Evolutionary conservation across 2,888 invertebrate genomes (phyloP), one percentile per base, ranked within the genome.

Genomic region (Aradus depressus): DNA sequence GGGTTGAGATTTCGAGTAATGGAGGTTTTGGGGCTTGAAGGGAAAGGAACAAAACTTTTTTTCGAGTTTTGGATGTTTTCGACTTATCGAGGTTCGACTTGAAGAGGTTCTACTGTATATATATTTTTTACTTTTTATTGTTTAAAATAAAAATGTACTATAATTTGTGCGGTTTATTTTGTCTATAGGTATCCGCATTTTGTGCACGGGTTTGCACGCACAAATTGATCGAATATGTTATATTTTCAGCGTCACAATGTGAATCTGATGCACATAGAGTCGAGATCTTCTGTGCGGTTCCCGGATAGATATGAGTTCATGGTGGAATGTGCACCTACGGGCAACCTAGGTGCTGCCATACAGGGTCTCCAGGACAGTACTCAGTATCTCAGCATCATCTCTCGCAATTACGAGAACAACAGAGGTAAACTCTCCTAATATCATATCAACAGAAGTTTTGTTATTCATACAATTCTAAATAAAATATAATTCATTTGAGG

Each of bases 201-300:
- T 34, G 14, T 34, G 18, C 14, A 34, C 8, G 12, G 10, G 34
- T 14, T 4, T 18, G 34, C 8, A 4, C 16, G 44, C 10, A n/a
- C 10, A 42, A 6, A 12, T 42, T 18, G 12, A 23, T 44, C 28
- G 16, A n/a, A n/a, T 39, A 4, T 34, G 4, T 34, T 34, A 14
- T 44, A 23, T 35, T 55, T 58, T n/a, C 55, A 72, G 71, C 64
- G 67, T 61, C 64, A 70, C 58, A 63, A 67, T 44, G 81, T 96
- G 14, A 95, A 95, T 68, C 75, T 96, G 51, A 71, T 82, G 58
- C 92, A 95, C 68, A 96, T 96, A 54, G 96, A 96, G 68, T 96
- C 95, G 0, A 75, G 89, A 25, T 90, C 93, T 1, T 93, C 93
- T 0, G 77, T 82, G 44, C 76, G 90, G 54, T 74, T 79, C 31